Evolutionary conservation across 2,113 vertebrate species (phyloP).

Genomic region (Erpornis zantholeuca): DNA sequence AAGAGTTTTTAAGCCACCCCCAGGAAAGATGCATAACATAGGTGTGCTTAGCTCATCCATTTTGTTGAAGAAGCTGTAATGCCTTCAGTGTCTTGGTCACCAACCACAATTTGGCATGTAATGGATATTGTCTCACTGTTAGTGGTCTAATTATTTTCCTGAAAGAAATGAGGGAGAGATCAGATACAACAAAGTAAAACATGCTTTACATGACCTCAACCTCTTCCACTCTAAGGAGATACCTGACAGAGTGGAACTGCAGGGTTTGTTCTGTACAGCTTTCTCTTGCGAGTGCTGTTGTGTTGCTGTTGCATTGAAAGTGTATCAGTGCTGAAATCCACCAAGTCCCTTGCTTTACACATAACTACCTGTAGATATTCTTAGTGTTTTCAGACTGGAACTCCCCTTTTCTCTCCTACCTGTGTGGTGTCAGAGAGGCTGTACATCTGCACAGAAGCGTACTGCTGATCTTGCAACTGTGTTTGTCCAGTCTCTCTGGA

Average conservation of each 20-base stretch:
- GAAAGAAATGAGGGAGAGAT: background rate
- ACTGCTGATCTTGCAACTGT: background rate
- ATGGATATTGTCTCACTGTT: background rate
- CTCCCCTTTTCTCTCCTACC: background rate
- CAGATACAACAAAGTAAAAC: background rate
- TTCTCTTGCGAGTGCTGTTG: background rate
- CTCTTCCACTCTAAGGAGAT: background rate
- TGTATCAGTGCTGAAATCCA: background rate
- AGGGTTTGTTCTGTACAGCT: background rate
- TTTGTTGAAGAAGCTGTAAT: background rate
- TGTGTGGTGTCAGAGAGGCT: background rate
- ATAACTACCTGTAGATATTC: background rate
- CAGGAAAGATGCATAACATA: background rate
- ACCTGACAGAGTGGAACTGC: background rate
- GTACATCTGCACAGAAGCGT: background rate
- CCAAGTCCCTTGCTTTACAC: background rate
- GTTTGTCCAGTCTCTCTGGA: background rate
- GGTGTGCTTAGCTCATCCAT: background rate
- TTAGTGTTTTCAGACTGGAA: fast-evolving
- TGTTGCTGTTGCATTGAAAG: background rate
- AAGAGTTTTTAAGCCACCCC: background rate
- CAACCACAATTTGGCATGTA: background rate
- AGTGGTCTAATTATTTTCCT: background rate
- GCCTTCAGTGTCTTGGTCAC: background rate
- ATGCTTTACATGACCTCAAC: background rate